phyloP scores from a whole-genome alignment of 1,140 invertebrate species.

The Drosophila miranda region DNA sequence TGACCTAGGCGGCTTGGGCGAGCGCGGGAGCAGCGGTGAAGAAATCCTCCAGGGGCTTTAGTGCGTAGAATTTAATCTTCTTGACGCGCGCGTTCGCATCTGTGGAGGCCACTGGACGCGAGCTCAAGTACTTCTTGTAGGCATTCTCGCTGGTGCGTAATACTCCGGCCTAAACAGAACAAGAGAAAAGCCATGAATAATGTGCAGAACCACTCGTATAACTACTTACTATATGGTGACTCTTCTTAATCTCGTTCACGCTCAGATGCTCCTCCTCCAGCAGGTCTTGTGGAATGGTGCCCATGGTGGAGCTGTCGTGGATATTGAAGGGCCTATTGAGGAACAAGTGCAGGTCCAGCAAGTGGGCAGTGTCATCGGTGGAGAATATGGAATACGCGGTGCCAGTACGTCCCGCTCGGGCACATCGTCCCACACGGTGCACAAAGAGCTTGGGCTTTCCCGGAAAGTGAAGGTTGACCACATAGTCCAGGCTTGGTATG shows the following conservation, averaged over 20 bases:
- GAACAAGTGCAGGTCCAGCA: conserved; percentile 97
- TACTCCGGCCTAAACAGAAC: conserved; percentile 85
- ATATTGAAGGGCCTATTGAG: conserved; percentile 89
- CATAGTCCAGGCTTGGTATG: conserved; percentile 97
- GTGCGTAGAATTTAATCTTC: conserved; percentile 78
- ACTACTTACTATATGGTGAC: conserved; percentile 88
- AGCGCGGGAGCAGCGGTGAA: conserved; percentile 52
- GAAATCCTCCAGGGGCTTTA: conserved; percentile 81
- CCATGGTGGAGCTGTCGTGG: conserved; percentile 83
- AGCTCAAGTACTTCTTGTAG: conserved; percentile 94
- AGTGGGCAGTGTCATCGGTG: conserved; percentile 95
- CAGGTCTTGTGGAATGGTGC: conserved; percentile 90
- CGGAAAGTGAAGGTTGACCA: conserved; percentile 99
- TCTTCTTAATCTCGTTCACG: conserved; percentile 89
- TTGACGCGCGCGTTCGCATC: conserved; percentile 95
- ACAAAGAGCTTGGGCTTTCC: conserved; percentile 98
- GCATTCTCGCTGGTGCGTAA: conserved; percentile 92
- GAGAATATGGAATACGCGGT: conserved; percentile 94
- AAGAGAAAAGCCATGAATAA: neutral
- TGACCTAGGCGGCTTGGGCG: conserved; percentile 58
- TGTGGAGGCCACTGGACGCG: conserved; percentile 91
- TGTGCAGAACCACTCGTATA: neutral
- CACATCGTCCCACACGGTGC: conserved; percentile 98
- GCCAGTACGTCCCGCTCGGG: conserved; percentile 95
- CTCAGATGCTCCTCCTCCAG: conserved; percentile 93